Conservation (phyloP, 2,888 invertebrate species). For the Balanococcus diminutus region DNA sequence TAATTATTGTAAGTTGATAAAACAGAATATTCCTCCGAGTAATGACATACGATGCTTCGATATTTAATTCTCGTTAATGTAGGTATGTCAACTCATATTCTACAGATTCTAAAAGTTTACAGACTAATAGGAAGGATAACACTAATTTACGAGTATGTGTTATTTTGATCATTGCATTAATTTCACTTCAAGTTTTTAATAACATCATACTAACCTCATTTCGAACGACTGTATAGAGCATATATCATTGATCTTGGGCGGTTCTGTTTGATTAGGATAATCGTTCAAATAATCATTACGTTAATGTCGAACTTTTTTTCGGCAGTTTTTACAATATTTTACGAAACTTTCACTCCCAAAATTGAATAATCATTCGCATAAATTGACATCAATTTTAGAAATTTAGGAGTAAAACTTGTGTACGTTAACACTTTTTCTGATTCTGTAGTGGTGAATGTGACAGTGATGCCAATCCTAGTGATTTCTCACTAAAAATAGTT, state of each 20-base stretch:
- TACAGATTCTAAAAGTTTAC: neutral
- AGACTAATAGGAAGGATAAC: neutral
- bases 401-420: conserved; percentile 26
- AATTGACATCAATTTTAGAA: neutral
- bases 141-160: neutral
- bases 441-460: neutral
- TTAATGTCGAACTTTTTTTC: neutral
- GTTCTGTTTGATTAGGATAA: neutral
- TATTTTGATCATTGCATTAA: neutral
- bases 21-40: neutral
- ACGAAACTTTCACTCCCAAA: neutral
- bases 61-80: neutral
- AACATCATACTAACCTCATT: neutral
- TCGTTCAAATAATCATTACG: neutral
- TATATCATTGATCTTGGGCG: neutral
- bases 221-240: neutral
- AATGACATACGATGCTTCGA: neutral
- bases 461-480: neutral
- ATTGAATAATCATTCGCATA: neutral
- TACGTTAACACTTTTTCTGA: conserved; percentile 43
- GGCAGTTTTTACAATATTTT: neutral
- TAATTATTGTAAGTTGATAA: neutral
- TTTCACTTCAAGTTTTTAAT: neutral
- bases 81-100: neutral
- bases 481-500: too few relatives aligned